phyloP scores from a whole-genome alignment of 2,888 invertebrate species.

The Scaptomyza cyrtandrae region DNA sequence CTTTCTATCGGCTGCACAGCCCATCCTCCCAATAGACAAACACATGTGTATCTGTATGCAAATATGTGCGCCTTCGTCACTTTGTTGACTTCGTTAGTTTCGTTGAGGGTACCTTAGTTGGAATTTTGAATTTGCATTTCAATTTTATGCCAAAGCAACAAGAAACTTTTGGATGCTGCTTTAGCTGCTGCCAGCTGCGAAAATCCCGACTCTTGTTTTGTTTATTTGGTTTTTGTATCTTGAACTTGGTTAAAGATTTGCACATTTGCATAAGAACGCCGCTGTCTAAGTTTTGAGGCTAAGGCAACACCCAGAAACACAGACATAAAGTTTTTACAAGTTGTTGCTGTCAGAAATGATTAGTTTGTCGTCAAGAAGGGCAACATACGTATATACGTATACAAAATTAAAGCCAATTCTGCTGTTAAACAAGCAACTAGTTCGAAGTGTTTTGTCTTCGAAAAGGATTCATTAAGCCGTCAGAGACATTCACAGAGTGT shows the following conservation, averaged over 20 bases:
- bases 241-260: constrained; percentile 62
- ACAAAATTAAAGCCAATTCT: not conserved
- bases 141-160: constrained; percentile 64
- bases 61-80: constrained; percentile 29
- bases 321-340: constrained; percentile 11
- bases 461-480: constrained; percentile 6
- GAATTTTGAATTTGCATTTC: constrained; percentile 75
- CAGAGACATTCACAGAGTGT: constrained; percentile 35
- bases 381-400: not conserved
- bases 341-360: constrained; percentile 52
- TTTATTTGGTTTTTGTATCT: constrained; percentile 69
- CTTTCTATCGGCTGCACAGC: not conserved
- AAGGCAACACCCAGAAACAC: too few relatives aligned
- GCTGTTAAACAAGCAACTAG: constrained; percentile 2
- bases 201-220: constrained; percentile 64
- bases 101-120: constrained; percentile 57
- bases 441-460: constrained; percentile 24
- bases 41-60: constrained; percentile 18
- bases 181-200: constrained; percentile 10
- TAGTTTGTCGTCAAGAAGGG: constrained; percentile 41
- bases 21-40: not conserved
- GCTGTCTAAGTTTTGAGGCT: constrained; percentile 7
- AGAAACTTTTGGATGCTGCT: constrained; percentile 41
- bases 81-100: constrained; percentile 66
- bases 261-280: constrained; percentile 55